These are phyloP conservation scores for Agriopis marginaria DNA, from an alignment of 2,888 invertebrate genomes.

Conservation along the genomic window DNA sequence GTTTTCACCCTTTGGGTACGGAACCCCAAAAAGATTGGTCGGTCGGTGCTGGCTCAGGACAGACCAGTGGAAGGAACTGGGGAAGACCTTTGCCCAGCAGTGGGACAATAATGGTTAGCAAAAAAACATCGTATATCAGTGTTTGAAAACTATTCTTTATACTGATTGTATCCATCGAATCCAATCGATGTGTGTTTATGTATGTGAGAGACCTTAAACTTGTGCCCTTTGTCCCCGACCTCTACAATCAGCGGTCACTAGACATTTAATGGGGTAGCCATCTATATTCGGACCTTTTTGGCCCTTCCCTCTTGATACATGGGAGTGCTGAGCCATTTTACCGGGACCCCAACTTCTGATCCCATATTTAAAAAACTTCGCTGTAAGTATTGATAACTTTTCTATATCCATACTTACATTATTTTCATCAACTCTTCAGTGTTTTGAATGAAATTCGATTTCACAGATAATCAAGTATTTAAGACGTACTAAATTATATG, in stretches of 20 bases:
- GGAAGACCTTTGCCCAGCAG: too few relatives aligned
- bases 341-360: constrained; percentile 4
- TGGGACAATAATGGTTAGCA: too few relatives aligned
- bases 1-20: too few relatives aligned
- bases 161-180: neutral
- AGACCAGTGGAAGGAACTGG: too few relatives aligned
- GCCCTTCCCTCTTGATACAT: constrained; percentile 25
- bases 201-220: neutral
- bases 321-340: constrained; percentile 19
- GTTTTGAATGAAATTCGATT: too few relatives aligned
- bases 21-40: too few relatives aligned
- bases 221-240: constrained; percentile 21
- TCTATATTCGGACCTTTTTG: constrained; percentile 32
- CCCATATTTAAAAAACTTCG: constrained; percentile 6
- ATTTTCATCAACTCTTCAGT: too few relatives aligned
- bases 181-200: neutral
- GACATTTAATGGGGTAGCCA: constrained; percentile 29
- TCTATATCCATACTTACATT: neutral
- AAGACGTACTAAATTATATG: too few relatives aligned
- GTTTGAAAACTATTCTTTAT: too few relatives aligned
- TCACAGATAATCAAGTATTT: too few relatives aligned
- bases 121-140: too few relatives aligned
- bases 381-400: constrained; percentile 1
- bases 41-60: too few relatives aligned
- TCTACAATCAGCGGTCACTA: constrained; percentile 28